These are phyloP conservation scores for Crocidura indochinensis DNA, from an alignment of 2,797 vertebrate species.

Conservation along the genomic window DNA sequence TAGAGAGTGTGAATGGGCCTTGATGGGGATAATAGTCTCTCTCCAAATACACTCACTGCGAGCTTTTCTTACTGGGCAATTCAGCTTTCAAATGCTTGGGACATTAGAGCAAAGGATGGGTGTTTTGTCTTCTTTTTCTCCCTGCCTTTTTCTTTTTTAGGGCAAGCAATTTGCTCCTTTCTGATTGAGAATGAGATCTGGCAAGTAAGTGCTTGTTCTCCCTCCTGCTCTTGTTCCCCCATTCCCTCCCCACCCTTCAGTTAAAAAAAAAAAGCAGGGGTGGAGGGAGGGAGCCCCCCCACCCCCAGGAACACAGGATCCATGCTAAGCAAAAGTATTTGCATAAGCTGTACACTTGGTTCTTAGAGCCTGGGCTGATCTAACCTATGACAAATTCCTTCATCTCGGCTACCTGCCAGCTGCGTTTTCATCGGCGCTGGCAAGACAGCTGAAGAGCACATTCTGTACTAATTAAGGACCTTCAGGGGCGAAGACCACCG, in stretches of 20 bases:
- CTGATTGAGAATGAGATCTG: conserved; percentile 90
- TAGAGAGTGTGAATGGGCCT: conserved; percentile 77
- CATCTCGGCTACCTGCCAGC: conserved; percentile 93
- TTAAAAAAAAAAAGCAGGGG: conserved; percentile 83
- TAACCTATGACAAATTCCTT: conserved; percentile 94
- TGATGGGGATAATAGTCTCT: conserved; percentile 79
- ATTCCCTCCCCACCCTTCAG: conserved; percentile 81
- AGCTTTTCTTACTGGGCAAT: conserved; percentile 80
- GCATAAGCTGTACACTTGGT: conserved; percentile 91
- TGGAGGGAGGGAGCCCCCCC: conserved; percentile 74
- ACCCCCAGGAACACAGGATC: conserved; percentile 88
- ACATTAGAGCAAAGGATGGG: conserved; percentile 88
- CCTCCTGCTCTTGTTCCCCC: conserved; percentile 66
- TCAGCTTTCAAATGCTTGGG: conserved; percentile 85
- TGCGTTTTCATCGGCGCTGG: conserved; percentile 94
- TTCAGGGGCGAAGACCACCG: conserved; percentile 94
- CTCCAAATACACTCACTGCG: conserved; percentile 79
- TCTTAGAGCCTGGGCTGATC: conserved; percentile 94
- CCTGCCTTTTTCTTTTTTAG: conserved; percentile 79
- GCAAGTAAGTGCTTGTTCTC: conserved; percentile 88
- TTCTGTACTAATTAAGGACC: conserved; percentile 97
- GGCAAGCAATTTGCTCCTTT: conserved; percentile 90
- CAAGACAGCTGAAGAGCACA: conserved; percentile 94
- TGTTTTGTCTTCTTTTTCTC: conserved; percentile 73
- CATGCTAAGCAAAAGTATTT: conserved; percentile 90